Percentiles rank a stretch among this genome's conserved stretches.
These are phyloP conservation scores for Cervus canadensis DNA, from an alignment of 2,113 vertebrate species.

Conservation along the genomic window DNA sequence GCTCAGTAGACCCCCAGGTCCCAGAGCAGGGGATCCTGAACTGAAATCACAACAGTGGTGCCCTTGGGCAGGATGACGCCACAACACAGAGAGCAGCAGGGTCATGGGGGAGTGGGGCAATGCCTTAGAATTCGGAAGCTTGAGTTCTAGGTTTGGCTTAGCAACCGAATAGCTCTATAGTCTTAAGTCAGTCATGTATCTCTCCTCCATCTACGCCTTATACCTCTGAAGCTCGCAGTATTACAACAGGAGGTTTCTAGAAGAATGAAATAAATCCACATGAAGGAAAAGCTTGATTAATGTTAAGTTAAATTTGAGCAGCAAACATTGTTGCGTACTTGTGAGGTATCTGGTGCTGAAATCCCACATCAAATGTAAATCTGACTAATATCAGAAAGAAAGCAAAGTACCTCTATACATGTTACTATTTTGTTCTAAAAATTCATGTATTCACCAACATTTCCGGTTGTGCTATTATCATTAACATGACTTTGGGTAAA, in stretches of 20 bases:
- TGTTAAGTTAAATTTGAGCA: neutral
- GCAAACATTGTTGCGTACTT: neutral
- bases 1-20: neutral
- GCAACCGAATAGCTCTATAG: neutral
- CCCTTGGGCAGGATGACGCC: neutral
- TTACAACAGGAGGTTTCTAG: neutral
- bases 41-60: neutral
- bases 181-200: neutral
- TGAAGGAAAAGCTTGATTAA: neutral
- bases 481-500: neutral
- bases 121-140: neutral
- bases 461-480: neutral
- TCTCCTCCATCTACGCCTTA: neutral
- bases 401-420: neutral
- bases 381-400: neutral
- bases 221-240: neutral
- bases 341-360: neutral
- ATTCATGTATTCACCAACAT: neutral
- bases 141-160: neutral
- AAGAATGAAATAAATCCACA: neutral
- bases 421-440: neutral
- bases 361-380: neutral
- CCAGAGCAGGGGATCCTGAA: neutral
- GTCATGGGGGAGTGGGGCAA: accelerated
- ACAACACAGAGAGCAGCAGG: neutral